phyloP scores from a whole-genome alignment of 2,888 invertebrate genomes.

The Zhengitettix transpicula region DNA sequence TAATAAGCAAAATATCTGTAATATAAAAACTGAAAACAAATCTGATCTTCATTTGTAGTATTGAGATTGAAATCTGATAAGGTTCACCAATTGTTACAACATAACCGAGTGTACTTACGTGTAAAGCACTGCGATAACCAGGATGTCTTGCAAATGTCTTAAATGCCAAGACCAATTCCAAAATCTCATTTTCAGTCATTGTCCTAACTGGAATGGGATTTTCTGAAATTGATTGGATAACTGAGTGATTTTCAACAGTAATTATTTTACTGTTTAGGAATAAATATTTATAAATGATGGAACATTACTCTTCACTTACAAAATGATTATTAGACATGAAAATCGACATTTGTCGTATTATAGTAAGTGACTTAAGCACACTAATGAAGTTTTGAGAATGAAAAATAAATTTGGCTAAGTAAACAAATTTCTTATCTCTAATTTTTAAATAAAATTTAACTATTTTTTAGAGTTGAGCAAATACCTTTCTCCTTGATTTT shows the following conservation, averaged over 20 bases:
- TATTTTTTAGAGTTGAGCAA: not conserved
- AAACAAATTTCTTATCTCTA: no score
- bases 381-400: no score
- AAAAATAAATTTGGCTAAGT: no score
- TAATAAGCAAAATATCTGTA: not conserved
- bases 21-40: not conserved
- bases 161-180: slow-evolving; percentile 43
- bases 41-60: not conserved
- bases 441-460: slow-evolving; percentile 1
- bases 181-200: slow-evolving; percentile 40
- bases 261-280: not conserved
- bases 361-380: no score
- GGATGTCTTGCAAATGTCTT: slow-evolving; percentile 41
- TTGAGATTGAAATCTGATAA: no score
- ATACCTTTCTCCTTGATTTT: slow-evolving; percentile 23
- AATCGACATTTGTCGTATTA: not conserved
- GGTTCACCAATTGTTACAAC: no score
- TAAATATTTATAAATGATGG: not conserved
- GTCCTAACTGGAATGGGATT: slow-evolving; percentile 26
- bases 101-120: slow-evolving; percentile 30
- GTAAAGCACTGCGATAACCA: slow-evolving; percentile 47
- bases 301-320: not conserved
- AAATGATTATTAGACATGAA: not conserved
- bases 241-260: not conserved
- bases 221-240: slow-evolving; percentile 13